Evolutionary conservation across 2,797 vertebrate genomes (phyloP).

Genomic region (Chloroceryle amazona): DNA sequence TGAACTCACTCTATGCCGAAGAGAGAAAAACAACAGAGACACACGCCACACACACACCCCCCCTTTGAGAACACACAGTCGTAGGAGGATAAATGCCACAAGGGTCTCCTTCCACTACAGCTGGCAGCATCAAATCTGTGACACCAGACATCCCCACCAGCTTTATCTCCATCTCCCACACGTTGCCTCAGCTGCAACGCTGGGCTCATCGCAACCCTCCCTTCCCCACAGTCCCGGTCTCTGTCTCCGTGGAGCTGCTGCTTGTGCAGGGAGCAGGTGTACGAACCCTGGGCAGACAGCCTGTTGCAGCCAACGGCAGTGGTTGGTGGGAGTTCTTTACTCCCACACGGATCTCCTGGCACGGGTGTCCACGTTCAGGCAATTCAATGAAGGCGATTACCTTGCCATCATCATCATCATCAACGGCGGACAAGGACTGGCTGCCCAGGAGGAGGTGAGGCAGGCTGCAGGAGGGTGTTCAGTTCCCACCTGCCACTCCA

Average conservation of each 20-base stretch:
- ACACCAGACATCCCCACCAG: background rate
- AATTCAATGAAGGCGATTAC: background rate
- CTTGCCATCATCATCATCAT: background rate
- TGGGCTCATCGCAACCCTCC: background rate
- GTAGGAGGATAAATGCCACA: background rate
- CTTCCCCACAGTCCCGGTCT: background rate
- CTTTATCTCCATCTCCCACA: background rate
- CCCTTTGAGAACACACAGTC: background rate
- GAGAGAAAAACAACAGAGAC: background rate
- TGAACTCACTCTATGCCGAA: background rate
- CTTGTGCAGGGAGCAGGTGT: background rate
- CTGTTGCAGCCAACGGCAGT: fast-evolving
- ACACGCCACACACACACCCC: background rate
- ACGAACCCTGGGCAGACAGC: background rate
- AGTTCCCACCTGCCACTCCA: background rate
- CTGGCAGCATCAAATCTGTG: background rate
- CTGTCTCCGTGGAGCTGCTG: background rate
- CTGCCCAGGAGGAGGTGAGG: background rate
- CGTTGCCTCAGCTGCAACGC: fast-evolving
- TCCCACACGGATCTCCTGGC: background rate
- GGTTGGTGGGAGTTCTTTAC: background rate
- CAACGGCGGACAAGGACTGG: background rate
- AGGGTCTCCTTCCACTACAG: background rate
- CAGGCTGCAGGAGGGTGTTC: background rate
- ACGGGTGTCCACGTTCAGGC: no score